Base-by-base conservation (phyloP, 1,140 invertebrate species). In the Lysiphlebus fabarum region DNA sequence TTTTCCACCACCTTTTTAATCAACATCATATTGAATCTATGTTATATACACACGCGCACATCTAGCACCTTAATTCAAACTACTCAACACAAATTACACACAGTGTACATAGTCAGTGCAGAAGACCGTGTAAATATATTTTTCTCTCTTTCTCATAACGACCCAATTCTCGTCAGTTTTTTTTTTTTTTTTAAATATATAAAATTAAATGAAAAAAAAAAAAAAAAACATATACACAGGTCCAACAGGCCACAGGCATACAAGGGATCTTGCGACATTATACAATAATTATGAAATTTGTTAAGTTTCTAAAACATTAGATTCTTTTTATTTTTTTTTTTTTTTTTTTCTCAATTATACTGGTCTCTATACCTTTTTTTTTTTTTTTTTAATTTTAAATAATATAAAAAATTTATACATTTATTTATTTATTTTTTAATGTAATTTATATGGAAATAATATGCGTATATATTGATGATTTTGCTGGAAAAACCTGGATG, bases 251-350 rank as follows among this genome's bases (percentile, higher is more conserved):
- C 34, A 58, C 62, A 65, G 56, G 68, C 67, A 68, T 69, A 70
- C 54, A 49, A 66, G 69, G 62, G 36, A 62, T 67, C 62, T 67
- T 78, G 68, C 75, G 69, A 76, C 72, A 77, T 75, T 73, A 73
- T 73, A 77, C 69, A 69, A 79, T 76, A 79, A 78, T 79, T 79
- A 79, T 79, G 74, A 79, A 78, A 78, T 79, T 79, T 69, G 73
- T 77, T 38, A 48, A 75, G 73, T 79, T 78, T 77, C 75, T 74
- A 75, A 79, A 75, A 59, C 48, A 9, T 11, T 34, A 9, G 17
- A 49, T 49, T 49, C 6, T 2, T 36, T 6, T n/a, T n/a, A n/a
- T n/a, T n/a, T n/a, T n/a, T n/a, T n/a, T n/a, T n/a, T n/a, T n/a
- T n/a, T n/a, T n/a, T n/a, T n/a, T n/a, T n/a, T n/a, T n/a, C n/a